Evolutionary conservation across 2,113 vertebrate genomes (phyloP), one percentile per base, ranked within the genome.

Genomic region (Bombycilla garrulus): DNA sequence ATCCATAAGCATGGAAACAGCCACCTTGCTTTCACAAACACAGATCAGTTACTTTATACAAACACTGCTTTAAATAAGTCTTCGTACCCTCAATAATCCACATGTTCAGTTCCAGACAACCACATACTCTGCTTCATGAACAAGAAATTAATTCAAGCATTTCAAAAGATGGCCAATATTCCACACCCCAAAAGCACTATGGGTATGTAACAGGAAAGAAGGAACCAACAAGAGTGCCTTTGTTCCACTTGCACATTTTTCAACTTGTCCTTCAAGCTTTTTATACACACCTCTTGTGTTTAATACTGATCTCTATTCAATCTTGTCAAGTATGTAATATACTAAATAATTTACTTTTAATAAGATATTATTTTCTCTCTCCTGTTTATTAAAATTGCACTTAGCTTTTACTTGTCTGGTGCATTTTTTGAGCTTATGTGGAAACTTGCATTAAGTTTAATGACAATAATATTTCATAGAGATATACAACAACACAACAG

Each of bases 401-500:
- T 51, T 38, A 29, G 12, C 16, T 78, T 78, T 85, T 8, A 54
- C 12, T 57, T 35, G 15, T 24, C 40, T 19, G 28, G 20, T 12
- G 3, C 16, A 44, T 19, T 60, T 53, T 92, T 56, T 91, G 38
- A 76, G 26, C 31, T 67, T 42, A 50, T 2, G 16, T 42, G 12
- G 7, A 51, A 78, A 66, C 65, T 23, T 35, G 4, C 4, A 38
- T 70, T 78, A 69, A 54, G 19, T 3, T 40, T 44, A 74, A 70
- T 23, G 15, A 66, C 28, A 73, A 19, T 35, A 65, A 16, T 25
- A 58, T 50, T 81, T 81, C 28, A 54, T 0, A 58, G 38, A 74
- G 15, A 93, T 64, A 81, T 6, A 79, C 14, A 93, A 85, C 35
- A 82, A 61, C 66, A 92, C 71, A 80, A 92, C 25, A 62, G 12